These are phyloP conservation scores for Sisor rabdophorus DNA, from an alignment of 2,113 vertebrate species.

Conservation along the genomic window DNA sequence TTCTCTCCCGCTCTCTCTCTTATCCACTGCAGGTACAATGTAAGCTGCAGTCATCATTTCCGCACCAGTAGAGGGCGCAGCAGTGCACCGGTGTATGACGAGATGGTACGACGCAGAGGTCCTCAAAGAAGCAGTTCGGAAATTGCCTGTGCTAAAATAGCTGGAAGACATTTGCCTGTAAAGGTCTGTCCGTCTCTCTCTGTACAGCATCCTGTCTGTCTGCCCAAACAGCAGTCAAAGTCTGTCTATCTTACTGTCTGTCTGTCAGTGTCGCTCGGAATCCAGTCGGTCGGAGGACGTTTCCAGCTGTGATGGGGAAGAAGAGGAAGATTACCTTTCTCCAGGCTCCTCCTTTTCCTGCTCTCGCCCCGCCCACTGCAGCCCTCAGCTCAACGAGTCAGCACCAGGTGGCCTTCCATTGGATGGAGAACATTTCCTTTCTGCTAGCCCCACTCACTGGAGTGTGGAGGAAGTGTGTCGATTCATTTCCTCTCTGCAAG, in stretches of 20 bases:
- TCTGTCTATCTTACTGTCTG: neutral
- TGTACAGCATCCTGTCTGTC: neutral
- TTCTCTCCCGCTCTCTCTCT: neutral
- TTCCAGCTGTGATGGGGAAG: conserved; percentile 87
- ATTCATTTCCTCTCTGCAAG: conserved; percentile 95
- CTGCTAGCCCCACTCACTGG: conserved; percentile 87
- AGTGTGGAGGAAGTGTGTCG: conserved; percentile 92
- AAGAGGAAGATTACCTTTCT: conserved; percentile 75
- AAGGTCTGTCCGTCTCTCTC: conserved; percentile 62
- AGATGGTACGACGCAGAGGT: conserved; percentile 69
- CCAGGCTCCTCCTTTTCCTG: conserved; percentile 83
- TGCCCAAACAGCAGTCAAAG: neutral
- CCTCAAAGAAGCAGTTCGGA: conserved; percentile 83
- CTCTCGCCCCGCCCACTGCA: conserved; percentile 75
- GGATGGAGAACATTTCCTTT: conserved; percentile 83
- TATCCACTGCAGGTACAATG: conserved; percentile 84
- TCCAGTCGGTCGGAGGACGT: conserved; percentile 92
- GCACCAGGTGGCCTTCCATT: conserved; percentile 77
- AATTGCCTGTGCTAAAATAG: conserved; percentile 77
- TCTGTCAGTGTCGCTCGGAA: conserved; percentile 82
- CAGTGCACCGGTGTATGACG: conserved; percentile 68
- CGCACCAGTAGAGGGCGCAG: conserved; percentile 82
- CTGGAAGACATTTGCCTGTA: conserved; percentile 82
- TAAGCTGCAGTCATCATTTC: conserved; percentile 93
- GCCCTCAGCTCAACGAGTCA: conserved; percentile 68